phyloP scores from a whole-genome alignment of 2,113 vertebrate genomes.

The Perccottus glenii region DNA sequence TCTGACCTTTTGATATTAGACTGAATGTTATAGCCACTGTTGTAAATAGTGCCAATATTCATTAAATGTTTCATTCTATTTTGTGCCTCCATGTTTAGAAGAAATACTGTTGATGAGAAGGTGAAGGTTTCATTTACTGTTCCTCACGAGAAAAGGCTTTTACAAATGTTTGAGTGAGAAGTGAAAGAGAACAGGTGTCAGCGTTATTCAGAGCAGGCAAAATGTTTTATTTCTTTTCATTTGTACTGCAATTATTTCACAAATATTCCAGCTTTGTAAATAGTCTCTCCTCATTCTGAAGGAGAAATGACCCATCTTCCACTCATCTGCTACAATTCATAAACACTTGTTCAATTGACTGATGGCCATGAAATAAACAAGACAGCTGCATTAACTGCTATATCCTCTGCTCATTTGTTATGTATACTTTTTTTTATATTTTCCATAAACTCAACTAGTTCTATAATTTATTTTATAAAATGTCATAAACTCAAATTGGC shows the following conservation, averaged over 20 bases:
- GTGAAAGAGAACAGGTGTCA: conserved; percentile 7
- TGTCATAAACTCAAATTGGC: conserved; percentile 52
- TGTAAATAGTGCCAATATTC: conserved; percentile 64
- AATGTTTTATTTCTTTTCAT: conserved; percentile 32
- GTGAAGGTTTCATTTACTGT: conserved; percentile 1
- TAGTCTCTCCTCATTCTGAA: conserved; percentile 19
- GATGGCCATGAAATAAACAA: conserved; percentile 60
- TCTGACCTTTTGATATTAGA: conserved; percentile 36
- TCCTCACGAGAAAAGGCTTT: neutral
- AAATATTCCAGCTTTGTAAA: conserved; percentile 43
- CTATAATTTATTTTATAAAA: conserved; percentile 76
- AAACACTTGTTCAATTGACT: conserved; percentile 59
- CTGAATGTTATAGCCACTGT: conserved; percentile 38
- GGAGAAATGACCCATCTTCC: conserved; percentile 39
- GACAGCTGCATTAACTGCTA: conserved; percentile 30
- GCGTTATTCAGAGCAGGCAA: conserved; percentile 1
- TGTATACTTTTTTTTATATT: neutral
- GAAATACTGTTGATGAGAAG: neutral
- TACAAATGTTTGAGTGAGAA: neutral
- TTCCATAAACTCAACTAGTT: conserved; percentile 35
- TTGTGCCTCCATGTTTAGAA: conserved; percentile 43
- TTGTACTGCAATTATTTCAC: conserved; percentile 34
- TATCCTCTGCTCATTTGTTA: conserved; percentile 22
- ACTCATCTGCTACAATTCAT: conserved; percentile 19
- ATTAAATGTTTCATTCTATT: conserved; percentile 24